A percentile compares a stretch with the other conserved stretches of the same genome.
phyloP scores from a whole-genome alignment of 2,113 vertebrate species.

The Spizaetus ornatus region DNA sequence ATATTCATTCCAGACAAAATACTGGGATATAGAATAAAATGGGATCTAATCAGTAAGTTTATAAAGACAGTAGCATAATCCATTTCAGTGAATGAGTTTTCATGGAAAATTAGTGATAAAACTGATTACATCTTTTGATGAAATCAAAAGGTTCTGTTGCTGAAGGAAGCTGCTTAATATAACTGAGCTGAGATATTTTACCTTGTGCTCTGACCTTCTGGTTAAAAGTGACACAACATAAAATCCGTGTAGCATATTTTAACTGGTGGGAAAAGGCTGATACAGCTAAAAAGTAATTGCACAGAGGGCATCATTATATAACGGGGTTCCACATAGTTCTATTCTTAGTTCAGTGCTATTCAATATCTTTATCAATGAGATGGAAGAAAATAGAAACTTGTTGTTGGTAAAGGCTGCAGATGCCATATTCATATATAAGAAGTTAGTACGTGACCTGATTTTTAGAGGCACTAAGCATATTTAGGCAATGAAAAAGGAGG shows the following conservation, averaged over 20 bases:
- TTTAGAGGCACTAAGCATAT: constrained; percentile 27
- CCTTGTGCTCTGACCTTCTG: constrained; percentile 44
- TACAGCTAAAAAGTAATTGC: constrained; percentile 57
- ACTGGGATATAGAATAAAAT: background rate
- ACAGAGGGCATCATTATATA: constrained; percentile 61
- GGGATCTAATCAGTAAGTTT: background rate
- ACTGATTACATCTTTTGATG: constrained; percentile 8
- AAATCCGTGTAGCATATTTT: constrained; percentile 34
- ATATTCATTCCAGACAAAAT: background rate
- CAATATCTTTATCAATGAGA: constrained; percentile 68
- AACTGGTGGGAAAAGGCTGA: constrained; percentile 25
- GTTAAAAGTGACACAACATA: constrained; percentile 32
- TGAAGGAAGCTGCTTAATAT: background rate
- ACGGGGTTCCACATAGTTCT: constrained; percentile 55
- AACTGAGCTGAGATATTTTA: constrained; percentile 12
- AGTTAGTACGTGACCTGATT: constrained; percentile 67
- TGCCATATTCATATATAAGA: constrained; percentile 66
- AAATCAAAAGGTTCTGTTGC: constrained; percentile 23
- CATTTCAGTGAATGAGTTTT: constrained; percentile 20
- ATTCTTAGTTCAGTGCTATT: constrained; percentile 62
- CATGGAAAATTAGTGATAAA: constrained; percentile 20
- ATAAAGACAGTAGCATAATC: background rate
- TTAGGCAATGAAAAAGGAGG: constrained; percentile 44
- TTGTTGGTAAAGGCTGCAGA: constrained; percentile 66
- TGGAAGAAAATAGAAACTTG: constrained; percentile 69